Conservation (phyloP, 2,797 vertebrate genomes). For the Crocodylus rhombifer region DNA sequence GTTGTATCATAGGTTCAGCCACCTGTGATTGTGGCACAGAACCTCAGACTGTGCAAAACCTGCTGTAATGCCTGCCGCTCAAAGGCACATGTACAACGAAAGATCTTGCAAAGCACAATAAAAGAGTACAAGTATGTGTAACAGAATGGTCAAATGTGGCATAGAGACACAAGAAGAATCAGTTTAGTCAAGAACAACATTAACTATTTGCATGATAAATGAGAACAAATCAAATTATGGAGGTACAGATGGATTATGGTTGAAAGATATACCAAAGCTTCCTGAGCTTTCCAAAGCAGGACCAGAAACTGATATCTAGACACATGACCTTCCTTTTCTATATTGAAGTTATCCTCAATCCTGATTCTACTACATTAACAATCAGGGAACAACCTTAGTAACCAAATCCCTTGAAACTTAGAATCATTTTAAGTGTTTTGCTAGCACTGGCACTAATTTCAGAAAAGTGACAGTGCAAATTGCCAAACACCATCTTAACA, state of each 20-base stretch:
- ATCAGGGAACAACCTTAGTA: background rate
- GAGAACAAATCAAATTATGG: background rate
- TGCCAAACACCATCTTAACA: background rate
- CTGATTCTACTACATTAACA: too few relatives aligned
- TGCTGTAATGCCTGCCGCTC: too few relatives aligned
- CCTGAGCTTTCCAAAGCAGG: background rate
- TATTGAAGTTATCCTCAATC: background rate
- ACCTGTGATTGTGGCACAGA: too few relatives aligned
- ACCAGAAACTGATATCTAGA: too few relatives aligned
- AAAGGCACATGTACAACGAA: too few relatives aligned
- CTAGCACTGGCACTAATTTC: background rate
- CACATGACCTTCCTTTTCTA: background rate
- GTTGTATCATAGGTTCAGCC: too few relatives aligned
- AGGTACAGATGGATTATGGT: background rate
- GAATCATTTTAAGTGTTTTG: background rate
- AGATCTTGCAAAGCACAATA: too few relatives aligned
- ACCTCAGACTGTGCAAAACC: too few relatives aligned
- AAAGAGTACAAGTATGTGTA: too few relatives aligned
- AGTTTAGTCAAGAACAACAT: background rate
- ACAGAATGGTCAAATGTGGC: too few relatives aligned
- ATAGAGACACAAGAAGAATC: background rate
- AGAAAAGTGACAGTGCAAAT: background rate
- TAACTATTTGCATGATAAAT: background rate
- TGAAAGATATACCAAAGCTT: background rate
- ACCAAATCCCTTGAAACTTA: background rate